phyloP scores from a whole-genome alignment of 2,113 vertebrate species.

The Caloenas nicobarica region DNA sequence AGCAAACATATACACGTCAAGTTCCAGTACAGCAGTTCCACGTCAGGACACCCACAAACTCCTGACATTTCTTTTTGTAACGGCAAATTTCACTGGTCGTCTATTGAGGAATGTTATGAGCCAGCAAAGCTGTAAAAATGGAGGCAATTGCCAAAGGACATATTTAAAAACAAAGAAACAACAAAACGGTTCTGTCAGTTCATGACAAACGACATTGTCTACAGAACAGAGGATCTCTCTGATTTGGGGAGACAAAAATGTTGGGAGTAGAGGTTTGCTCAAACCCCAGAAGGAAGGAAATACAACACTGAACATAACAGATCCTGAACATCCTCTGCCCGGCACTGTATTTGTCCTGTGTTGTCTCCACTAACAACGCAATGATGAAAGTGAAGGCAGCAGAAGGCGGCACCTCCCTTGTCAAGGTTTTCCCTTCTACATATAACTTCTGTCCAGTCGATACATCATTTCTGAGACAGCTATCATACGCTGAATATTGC shows the following conservation, averaged over 20 bases:
- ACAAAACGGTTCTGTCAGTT: not conserved
- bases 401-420: not conserved
- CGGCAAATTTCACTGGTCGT: not conserved
- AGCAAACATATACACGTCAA: not conserved
- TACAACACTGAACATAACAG: not conserved
- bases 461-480: not conserved
- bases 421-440: not conserved
- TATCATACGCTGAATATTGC: not conserved
- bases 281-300: too few species aligned
- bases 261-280: too few species aligned
- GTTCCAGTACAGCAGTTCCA: not conserved
- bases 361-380: rapidly evolving
- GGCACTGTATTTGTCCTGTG: not conserved
- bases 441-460: not conserved
- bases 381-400: not conserved
- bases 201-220: too few species aligned
- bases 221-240: too few species aligned
- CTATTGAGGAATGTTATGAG: not conserved
- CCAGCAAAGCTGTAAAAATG: not conserved
- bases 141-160: not conserved
- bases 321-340: not conserved
- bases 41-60: not conserved
- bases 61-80: not conserved
- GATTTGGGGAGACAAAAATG: too few species aligned
- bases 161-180: not conserved